Percentiles rank a stretch among this genome's conserved stretches.
These are phyloP conservation scores for Drosophila mulleri DNA, from an alignment of 2,888 invertebrate species.

Conservation along the genomic window DNA sequence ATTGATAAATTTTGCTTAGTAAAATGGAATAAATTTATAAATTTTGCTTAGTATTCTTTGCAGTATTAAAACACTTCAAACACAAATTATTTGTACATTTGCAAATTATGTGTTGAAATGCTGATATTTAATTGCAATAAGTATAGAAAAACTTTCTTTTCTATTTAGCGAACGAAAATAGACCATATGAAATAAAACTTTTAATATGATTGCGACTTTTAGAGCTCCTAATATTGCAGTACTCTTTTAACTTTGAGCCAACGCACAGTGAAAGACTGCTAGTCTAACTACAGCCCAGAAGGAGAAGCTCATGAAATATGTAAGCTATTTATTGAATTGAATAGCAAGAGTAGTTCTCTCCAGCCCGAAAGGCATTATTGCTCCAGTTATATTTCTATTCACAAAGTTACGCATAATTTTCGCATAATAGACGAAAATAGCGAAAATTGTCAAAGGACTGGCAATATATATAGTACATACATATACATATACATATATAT, in stretches of 20 bases:
- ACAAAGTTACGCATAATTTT: constrained; percentile 24
- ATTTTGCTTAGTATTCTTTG: no score
- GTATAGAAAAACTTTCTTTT: no score
- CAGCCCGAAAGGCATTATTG: not conserved
- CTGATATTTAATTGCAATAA: no score
- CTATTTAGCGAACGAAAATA: no score
- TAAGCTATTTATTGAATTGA: constrained; percentile 5
- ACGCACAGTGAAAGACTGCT: not conserved
- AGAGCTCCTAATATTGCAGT: not conserved
- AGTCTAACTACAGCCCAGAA: no score
- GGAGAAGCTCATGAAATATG: constrained; percentile 1
- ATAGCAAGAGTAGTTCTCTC: constrained; percentile 1
- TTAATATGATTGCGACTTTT: not conserved
- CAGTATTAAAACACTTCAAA: no score
- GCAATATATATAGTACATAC: constrained; percentile 7
- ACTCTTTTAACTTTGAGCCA: not conserved
- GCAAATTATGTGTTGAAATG: no score
- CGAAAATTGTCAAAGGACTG: constrained; percentile 19
- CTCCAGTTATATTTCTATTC: constrained; percentile 10
- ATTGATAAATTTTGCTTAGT: no score
- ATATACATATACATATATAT: not conserved
- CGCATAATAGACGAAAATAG: constrained; percentile 20
- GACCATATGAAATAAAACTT: not conserved
- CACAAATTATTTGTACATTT: no score
- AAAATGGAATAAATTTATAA: no score